Percentiles rank a stretch among this genome's conserved stretches.
Conservation (phyloP, 2,888 invertebrate species). For the Ptychoptera albimana region DNA sequence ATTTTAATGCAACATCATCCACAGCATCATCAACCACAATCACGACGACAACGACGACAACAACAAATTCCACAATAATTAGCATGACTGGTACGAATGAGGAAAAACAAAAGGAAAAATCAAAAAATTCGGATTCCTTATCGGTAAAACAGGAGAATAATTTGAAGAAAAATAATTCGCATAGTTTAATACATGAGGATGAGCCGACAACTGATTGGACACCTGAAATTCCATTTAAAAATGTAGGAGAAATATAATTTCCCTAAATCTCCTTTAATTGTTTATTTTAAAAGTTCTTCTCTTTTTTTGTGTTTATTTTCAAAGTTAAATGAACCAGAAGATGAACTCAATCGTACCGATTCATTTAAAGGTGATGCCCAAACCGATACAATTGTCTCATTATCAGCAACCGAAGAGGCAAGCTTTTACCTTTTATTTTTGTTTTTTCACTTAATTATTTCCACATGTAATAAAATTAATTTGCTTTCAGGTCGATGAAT, state of each 20-base stretch:
- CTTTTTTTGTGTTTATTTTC: conserved; percentile 8
- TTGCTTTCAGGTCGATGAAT: conserved; percentile 61
- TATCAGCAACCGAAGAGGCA: conserved; percentile 28
- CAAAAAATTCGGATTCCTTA: conserved; percentile 14
- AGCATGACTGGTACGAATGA: no score
- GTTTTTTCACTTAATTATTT: not conserved
- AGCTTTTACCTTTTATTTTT: conserved; percentile 2
- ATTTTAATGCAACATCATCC: no score
- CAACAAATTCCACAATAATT: no score
- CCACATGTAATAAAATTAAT: not conserved
- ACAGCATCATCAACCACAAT: no score
- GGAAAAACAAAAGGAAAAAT: no score
- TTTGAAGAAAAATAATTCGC: conserved; percentile 22
- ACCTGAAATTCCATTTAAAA: conserved; percentile 83
- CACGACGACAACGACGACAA: no score
- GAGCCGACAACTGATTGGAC: conserved; percentile 73
- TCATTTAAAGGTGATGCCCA: conserved; percentile 23
- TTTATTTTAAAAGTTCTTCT: conserved; percentile 1
- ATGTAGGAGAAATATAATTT: conserved; percentile 38
- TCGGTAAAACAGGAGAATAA: conserved; percentile 12
- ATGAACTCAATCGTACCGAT: conserved; percentile 23
- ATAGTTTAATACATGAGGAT: conserved; percentile 47
- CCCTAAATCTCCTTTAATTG: not conserved
- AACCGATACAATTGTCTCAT: conserved; percentile 21
- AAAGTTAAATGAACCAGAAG: conserved; percentile 26